Conservation (phyloP, 1,140 invertebrate genomes). For the Drosophila pectinifera region DNA sequence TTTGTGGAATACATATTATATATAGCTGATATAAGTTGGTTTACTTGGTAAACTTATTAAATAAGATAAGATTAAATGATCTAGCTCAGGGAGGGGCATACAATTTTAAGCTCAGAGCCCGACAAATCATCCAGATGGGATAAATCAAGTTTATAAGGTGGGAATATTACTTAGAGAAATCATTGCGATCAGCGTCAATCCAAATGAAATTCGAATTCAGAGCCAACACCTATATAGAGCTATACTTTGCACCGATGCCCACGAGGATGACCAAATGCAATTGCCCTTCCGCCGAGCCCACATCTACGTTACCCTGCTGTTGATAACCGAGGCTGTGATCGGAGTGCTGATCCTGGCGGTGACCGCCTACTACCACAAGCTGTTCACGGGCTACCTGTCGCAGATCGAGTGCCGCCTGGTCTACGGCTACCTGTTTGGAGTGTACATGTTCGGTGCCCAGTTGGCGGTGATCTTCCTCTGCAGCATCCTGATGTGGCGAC, state of each 20-base stretch:
- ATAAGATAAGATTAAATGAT: no score
- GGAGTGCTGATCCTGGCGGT: conserved; percentile 61
- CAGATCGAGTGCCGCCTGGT: conserved; percentile 55
- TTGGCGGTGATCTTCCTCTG: conserved; percentile 63
- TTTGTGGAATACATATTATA: not conserved
- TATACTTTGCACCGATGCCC: conserved; percentile 15
- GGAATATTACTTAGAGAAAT: not conserved
- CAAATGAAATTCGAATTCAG: conserved; percentile 34
- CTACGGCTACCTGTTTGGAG: conserved; percentile 52
- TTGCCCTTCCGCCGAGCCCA: conserved; percentile 69
- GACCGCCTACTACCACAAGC: conserved; percentile 64
- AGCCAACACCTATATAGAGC: conserved; percentile 6
- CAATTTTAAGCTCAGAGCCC: not conserved
- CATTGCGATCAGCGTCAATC: conserved; percentile 4
- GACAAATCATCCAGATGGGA: not conserved
- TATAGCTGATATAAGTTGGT: no score
- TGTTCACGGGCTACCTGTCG: conserved; percentile 58
- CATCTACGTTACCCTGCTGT: conserved; percentile 57
- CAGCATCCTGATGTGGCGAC: conserved; percentile 67
- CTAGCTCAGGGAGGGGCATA: no score
- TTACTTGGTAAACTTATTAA: no score
- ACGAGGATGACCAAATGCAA: conserved; percentile 79
- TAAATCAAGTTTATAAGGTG: no score
- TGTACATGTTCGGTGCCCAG: conserved; percentile 67
- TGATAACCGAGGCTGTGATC: conserved; percentile 65